Evolutionary conservation across 2,113 vertebrate species (phyloP).

Genomic region (Apodemus speciosus): DNA sequence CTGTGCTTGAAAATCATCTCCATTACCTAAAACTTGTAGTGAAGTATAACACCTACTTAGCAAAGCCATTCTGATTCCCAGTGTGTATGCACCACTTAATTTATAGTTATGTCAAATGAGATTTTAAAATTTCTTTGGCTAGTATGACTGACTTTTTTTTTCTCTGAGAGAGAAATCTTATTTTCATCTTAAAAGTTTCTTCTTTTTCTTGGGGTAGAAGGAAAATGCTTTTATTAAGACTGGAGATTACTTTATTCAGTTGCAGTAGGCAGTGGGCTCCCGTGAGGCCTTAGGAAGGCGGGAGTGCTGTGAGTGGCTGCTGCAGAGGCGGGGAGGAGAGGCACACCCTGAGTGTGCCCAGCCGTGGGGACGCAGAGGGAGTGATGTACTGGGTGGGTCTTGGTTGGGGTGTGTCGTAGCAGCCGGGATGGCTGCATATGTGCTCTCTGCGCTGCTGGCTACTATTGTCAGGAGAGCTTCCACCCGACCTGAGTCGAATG

Average conservation of each 20-base stretch:
- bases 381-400: fast-evolving
- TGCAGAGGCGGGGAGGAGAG: background rate
- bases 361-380: too few species aligned
- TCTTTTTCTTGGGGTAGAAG: background rate
- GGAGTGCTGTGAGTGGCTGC: fast-evolving
- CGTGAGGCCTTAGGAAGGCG: background rate
- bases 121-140: conserved; percentile 16
- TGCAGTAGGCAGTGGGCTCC: background rate
- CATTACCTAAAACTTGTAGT: background rate
- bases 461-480: background rate
- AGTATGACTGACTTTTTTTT: background rate
- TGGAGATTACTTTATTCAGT: background rate
- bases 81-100: background rate
- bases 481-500: background rate
- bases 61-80: background rate
- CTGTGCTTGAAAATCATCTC: background rate
- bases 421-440: background rate
- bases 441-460: background rate
- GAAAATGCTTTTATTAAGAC: background rate
- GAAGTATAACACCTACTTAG: background rate
- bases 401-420: fast-evolving
- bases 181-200: background rate
- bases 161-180: background rate
- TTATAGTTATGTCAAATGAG: background rate
- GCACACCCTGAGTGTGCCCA: fast-evolving